phyloP scores from a whole-genome alignment of 2,888 invertebrate genomes.

The Tenodera sinensis region DNA sequence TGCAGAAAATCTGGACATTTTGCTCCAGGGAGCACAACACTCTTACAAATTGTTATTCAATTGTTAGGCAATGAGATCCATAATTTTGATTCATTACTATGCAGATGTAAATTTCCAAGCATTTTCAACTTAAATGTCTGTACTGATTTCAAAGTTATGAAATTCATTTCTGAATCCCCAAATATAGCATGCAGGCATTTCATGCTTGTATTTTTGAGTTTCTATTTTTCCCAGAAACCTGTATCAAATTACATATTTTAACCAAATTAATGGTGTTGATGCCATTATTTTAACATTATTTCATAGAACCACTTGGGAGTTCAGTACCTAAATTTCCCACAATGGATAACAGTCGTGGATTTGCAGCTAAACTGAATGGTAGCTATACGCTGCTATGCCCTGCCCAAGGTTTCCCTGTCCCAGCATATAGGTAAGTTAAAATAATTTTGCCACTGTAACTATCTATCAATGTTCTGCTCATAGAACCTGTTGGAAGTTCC shows the following conservation, averaged over 20 bases:
- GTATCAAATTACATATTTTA: not conserved
- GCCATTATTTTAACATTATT: not conserved
- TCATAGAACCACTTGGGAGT: conserved; percentile 48
- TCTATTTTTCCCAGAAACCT: too few species aligned
- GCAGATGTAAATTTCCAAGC: not conserved
- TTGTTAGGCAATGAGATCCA: not conserved
- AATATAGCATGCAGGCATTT: not conserved
- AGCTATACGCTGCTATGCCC: conserved; percentile 48
- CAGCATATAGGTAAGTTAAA: conserved; percentile 54
- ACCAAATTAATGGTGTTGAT: not conserved
- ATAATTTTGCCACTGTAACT: not conserved
- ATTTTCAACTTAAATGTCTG: not conserved
- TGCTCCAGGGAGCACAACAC: not conserved
- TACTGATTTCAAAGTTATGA: not conserved
- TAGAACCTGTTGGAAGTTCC: conserved; percentile 73
- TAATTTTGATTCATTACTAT: not conserved
- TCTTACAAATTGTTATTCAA: too few species aligned
- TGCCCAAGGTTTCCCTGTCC: conserved; percentile 52
- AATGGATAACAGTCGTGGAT: conserved; percentile 25
- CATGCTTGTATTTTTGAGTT: not conserved
- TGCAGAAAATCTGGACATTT: not conserved
- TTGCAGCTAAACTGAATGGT: conserved; percentile 40
- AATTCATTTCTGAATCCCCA: not conserved
- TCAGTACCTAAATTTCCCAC: conserved; percentile 57
- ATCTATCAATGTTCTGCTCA: conserved; percentile 36